Percentiles rank a stretch among this genome's conserved stretches.
Conservation (phyloP, 35 echinoderm and acorn worm genomes). For the Anneissia japonica region DNA sequence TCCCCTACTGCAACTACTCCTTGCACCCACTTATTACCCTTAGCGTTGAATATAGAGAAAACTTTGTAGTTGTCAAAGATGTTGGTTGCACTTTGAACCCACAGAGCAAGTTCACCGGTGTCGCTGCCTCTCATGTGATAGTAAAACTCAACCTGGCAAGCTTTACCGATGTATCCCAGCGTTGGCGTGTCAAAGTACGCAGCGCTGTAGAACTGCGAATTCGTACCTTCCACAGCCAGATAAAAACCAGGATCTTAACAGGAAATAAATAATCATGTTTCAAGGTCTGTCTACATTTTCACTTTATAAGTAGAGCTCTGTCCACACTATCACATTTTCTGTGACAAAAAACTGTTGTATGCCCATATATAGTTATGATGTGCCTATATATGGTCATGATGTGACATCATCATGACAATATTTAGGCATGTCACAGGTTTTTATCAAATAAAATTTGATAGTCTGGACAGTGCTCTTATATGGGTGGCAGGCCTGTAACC, state of each 20-base stretch:
- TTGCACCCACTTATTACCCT: background rate
- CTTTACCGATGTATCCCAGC: constrained; percentile 37
- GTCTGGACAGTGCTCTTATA: too few species aligned
- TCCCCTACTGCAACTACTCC: background rate
- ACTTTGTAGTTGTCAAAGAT: background rate
- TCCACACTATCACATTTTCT: too few species aligned
- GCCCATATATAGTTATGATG: too few species aligned
- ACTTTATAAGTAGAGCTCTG: too few species aligned
- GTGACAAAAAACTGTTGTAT: too few species aligned
- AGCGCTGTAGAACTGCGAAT: background rate
- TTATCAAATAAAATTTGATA: too few species aligned
- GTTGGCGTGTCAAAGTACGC: constrained; percentile 18
- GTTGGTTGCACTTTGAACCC: background rate
- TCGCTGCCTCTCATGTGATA: constrained; percentile 44
- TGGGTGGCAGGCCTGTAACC: too few species aligned
- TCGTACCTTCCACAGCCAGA: background rate
- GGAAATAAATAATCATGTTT: background rate
- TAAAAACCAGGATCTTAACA: background rate
- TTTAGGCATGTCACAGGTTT: too few species aligned
- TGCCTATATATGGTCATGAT: too few species aligned
- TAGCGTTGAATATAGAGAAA: background rate
- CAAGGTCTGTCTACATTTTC: too few species aligned
- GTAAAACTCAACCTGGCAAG: constrained; percentile 48
- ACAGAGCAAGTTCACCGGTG: background rate
- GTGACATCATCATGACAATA: too few species aligned